Conservation (phyloP, 2,888 invertebrate genomes). For the Morpho deidamia region DNA sequence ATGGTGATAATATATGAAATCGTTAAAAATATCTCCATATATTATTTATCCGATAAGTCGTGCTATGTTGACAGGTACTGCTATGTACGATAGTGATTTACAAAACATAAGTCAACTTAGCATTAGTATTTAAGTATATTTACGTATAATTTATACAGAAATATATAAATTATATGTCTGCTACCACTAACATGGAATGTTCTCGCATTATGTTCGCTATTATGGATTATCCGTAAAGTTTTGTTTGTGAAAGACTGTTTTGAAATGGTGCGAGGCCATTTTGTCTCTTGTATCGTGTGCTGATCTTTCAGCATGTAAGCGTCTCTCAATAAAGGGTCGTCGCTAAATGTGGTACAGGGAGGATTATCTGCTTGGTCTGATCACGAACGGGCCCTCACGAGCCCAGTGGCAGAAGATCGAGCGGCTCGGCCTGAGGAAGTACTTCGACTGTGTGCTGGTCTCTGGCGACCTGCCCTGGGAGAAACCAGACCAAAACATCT, state of each 20-base stretch:
- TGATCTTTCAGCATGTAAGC: conserved; percentile 61
- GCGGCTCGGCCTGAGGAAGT: conserved; percentile 82
- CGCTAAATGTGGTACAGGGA: conserved; percentile 77
- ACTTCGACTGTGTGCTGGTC: conserved; percentile 89
- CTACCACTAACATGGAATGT: conserved; percentile 35
- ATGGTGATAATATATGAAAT: not conserved
- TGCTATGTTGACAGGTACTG: conserved; percentile 43
- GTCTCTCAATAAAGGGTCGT: conserved; percentile 62
- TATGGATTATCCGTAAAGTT: not conserved
- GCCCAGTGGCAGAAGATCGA: conserved; percentile 94
- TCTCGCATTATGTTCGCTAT: conserved; percentile 44
- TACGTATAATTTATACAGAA: conserved; percentile 54
- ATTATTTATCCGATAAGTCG: conserved; percentile 28
- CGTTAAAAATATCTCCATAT: conserved; percentile 50
- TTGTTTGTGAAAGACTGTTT: not conserved
- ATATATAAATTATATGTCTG: conserved; percentile 47
- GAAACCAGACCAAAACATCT: conserved; percentile 90
- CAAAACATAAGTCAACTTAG: conserved; percentile 41
- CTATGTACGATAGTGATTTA: conserved; percentile 9
- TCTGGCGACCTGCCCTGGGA: conserved; percentile 92
- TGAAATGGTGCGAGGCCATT: conserved; percentile 2
- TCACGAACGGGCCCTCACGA: conserved; percentile 91
- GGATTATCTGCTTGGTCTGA: conserved; percentile 87
- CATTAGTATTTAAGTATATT: conserved; percentile 45
- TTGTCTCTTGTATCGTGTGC: conserved; percentile 39